These are phyloP conservation scores for Melanotaenia trifasciata DNA, from an alignment of 2,797 vertebrate species.

Conservation along the genomic window DNA sequence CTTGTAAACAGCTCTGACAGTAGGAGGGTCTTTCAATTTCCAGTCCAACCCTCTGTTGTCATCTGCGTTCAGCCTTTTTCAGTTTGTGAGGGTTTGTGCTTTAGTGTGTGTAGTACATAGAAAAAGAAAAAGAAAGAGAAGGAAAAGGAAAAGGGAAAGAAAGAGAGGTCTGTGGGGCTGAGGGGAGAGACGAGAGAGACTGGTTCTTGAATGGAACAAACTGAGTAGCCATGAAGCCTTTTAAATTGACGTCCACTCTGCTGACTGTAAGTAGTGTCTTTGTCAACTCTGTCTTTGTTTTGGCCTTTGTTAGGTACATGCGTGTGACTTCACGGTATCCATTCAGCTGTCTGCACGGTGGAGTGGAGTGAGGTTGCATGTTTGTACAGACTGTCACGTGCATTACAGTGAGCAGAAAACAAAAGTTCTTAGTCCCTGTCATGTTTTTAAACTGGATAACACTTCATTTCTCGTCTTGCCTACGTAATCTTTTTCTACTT, in stretches of 20 bases:
- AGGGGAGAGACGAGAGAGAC: constrained; percentile 9
- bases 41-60: constrained; percentile 70
- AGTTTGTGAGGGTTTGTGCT: constrained; percentile 3
- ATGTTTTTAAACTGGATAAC: constrained; percentile 20
- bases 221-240: constrained; percentile 73
- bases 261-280: constrained; percentile 71
- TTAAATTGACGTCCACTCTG: constrained; percentile 49
- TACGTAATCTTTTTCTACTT: neutral
- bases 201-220: constrained; percentile 42
- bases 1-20: constrained; percentile 66
- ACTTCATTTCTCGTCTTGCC: constrained; percentile 37
- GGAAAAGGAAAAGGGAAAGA: constrained; percentile 52
- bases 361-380: constrained; percentile 26
- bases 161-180: constrained; percentile 23
- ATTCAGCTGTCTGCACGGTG: constrained; percentile 24
- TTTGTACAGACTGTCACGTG: constrained; percentile 53
- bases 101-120: constrained; percentile 30
- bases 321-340: constrained; percentile 17
- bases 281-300: constrained; percentile 38
- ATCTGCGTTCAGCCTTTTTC: constrained; percentile 53
- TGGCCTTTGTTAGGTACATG: constrained; percentile 20
- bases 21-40: constrained; percentile 69
- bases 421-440: constrained; percentile 11
- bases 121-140: constrained; percentile 32
- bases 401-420: constrained; percentile 5